Percentiles rank a stretch among this genome's conserved stretches.
Evolutionary conservation across 2,888 invertebrate species (phyloP).

Genomic region (Microdon myrmicae): DNA sequence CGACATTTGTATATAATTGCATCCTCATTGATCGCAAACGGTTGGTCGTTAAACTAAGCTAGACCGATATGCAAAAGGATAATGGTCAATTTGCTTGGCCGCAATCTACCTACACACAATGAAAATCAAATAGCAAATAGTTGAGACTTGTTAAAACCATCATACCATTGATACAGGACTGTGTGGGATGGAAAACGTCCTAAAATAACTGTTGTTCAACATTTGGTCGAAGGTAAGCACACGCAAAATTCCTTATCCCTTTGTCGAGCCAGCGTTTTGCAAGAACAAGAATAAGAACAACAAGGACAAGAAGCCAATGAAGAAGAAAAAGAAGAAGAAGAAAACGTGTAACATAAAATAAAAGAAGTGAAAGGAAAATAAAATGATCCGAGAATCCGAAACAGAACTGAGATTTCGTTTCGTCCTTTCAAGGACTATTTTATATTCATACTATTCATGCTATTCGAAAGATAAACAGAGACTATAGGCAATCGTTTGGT

Average conservation of each 20-base stretch:
- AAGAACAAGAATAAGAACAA: constrained; percentile 46
- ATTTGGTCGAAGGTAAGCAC: constrained; percentile 44
- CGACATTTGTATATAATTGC: constrained; percentile 49
- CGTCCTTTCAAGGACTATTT: constrained; percentile 52
- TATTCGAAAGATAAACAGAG: constrained; percentile 51
- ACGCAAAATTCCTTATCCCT: constrained; percentile 26
- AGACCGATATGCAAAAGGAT: constrained; percentile 24
- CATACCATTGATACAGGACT: constrained; percentile 17
- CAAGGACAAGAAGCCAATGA: constrained; percentile 26
- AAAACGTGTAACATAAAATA: constrained; percentile 53
- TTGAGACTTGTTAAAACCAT: constrained; percentile 30
- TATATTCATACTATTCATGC: constrained; percentile 52
- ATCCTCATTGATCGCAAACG: constrained; percentile 44
- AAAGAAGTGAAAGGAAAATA: not conserved
- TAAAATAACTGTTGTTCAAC: constrained; percentile 44
- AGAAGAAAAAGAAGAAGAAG: constrained; percentile 14
- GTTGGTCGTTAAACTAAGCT: constrained; percentile 32
- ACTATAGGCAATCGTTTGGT: constrained; percentile 52
- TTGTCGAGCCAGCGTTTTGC: not conserved
- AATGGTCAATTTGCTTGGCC: constrained; percentile 29
- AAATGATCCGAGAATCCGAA: constrained; percentile 8
- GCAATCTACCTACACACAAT: not conserved
- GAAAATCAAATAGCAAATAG: constrained; percentile 36
- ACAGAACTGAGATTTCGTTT: constrained; percentile 45
- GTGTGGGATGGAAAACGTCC: constrained; percentile 24